Base-by-base conservation (phyloP, 2,797 vertebrate species). In the Onychomys leucogaster region DNA sequence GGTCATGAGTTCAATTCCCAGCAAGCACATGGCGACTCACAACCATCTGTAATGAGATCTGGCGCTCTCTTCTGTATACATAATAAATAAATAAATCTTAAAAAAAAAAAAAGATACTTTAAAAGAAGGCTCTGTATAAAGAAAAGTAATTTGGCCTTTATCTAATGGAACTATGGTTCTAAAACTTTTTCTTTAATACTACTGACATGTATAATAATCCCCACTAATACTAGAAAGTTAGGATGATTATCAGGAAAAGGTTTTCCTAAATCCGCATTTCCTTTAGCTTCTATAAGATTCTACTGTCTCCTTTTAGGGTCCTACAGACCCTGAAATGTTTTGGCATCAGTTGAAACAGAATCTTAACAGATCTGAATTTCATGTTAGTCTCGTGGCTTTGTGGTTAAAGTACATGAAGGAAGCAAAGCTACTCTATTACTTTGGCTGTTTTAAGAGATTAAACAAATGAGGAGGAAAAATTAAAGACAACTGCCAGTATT, bases 31-130 rank as follows among this genome's bases (percentile, higher is more conserved):
- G n/a, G n/a, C n/a, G n/a, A n/a, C n/a, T n/a, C n/a, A n/a, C n/a
- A n/a, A n/a, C n/a, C n/a, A n/a, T n/a, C n/a, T n/a, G n/a, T n/a
- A n/a, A n/a, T n/a, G n/a, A n/a, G n/a, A n/a, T n/a, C n/a, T n/a
- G n/a, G n/a, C n/a, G n/a, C n/a, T n/a, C n/a, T n/a, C n/a, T n/a
- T n/a, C n/a, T n/a, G n/a, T n/a, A n/a, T n/a, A n/a, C n/a, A n/a
- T n/a, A n/a, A n/a, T n/a, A n/a, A n/a, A n/a, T n/a, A n/a, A n/a
- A n/a, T n/a, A n/a, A n/a, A n/a, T n/a, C n/a, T n/a, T n/a, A n/a
- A n/a, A n/a, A 96, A 84, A 94, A 37, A 94, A 37, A 89, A 73
- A 94, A 16, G 43, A 23, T 49, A 95, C 61, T 75, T 29, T 90
- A 93, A 88, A 11, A 7, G 73, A 94, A 86, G n/a, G 10, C 1